Evolutionary conservation across 1,140 invertebrate genomes (phyloP), one percentile per base, ranked within the genome.

Genomic region (Drosophila takahashii): DNA sequence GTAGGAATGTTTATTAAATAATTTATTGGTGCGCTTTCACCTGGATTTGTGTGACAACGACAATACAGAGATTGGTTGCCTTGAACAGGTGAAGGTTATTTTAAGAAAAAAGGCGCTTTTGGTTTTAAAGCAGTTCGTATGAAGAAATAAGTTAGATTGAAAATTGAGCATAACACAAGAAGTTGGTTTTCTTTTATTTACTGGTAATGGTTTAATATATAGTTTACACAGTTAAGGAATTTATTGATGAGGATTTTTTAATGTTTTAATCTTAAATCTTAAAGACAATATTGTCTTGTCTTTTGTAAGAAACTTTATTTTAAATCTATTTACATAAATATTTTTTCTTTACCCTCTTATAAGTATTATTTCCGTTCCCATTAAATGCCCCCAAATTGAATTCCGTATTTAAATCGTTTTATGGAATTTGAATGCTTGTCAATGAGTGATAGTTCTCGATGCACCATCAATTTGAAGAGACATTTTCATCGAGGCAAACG

Each of bases 1-100:
- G 65, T 71, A 29, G 50, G 41, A n/a, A 70, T 71, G 50, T 57
- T 71, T 70, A 70, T 57, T 71, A 57, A 71, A 71, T 70, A 57
- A 71, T 71, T 70, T 57, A 71, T 70, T 36, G 18, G 26, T n/a
- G 16, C 10, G 64, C 44, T 65, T 66, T 64, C 57, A 27, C 56
- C 29, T 18, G 50, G 41, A 37, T 69, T 52, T 66, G 13, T 54
- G n/a, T 45, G 64, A 29, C 59, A 65, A 22, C 32, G 34, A 26
- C 0, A 11, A 3, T 10, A 22, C 3, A 9, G 2, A 34, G 41
- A 48, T 47, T 37, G 32, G 26, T 47, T 45, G 3, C 18, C 9
- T 22, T 16, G 3, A 3, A 16, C 0, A 6, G 5, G 1, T 15
- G 27, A 50, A 45, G 34, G 56, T 48, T 47, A n/a, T 3, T 10